A percentile compares a stretch with the other conserved stretches of the same genome.
These are phyloP conservation scores for Umimayanthus chanpuru DNA, from an alignment of 92 coral and sea anemone species.

Conservation along the genomic window DNA sequence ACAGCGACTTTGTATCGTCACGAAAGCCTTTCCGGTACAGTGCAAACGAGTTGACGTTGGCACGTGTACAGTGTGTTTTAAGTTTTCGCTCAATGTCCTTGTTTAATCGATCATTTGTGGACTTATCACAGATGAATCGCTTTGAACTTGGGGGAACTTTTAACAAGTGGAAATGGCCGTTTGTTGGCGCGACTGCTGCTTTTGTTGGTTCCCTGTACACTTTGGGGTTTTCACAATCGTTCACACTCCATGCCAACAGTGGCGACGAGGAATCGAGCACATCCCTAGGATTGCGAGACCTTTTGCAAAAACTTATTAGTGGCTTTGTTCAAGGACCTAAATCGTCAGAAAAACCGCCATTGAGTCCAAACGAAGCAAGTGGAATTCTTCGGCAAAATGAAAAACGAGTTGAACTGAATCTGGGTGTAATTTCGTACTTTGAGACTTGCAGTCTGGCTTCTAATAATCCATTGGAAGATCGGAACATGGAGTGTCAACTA, in stretches of 20 bases:
- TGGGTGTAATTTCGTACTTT: conserved; percentile 82
- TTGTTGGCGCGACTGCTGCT: conserved; percentile 86
- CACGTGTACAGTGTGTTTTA: neutral
- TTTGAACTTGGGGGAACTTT: conserved; percentile 77
- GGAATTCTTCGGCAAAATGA: conserved; percentile 78
- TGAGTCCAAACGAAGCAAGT: conserved; percentile 84
- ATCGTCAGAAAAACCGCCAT: conserved; percentile 78
- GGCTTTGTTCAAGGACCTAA: conserved; percentile 78
- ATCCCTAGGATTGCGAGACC: conserved; percentile 74
- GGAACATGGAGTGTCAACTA: conserved; percentile 74
- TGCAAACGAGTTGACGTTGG: too few species aligned
- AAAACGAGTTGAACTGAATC: conserved; percentile 75
- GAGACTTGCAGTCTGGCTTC: conserved; percentile 92
- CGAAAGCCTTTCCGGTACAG: too few species aligned
- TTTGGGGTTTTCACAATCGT: conserved; percentile 64
- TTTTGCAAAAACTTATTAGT: conserved; percentile 82
- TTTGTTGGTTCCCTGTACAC: conserved; percentile 89
- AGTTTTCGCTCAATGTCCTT: conserved; percentile 16
- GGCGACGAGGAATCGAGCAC: conserved; percentile 61
- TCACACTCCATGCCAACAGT: conserved; percentile 42
- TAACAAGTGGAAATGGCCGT: conserved; percentile 90
- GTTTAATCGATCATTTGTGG: conserved; percentile 16
- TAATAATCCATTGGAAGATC: conserved; percentile 92
- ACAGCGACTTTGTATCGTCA: too few species aligned
- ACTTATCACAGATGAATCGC: conserved; percentile 70